These are phyloP conservation scores for Stenchaetothrips biformis DNA, from an alignment of 2,888 invertebrate species.

Conservation along the genomic window DNA sequence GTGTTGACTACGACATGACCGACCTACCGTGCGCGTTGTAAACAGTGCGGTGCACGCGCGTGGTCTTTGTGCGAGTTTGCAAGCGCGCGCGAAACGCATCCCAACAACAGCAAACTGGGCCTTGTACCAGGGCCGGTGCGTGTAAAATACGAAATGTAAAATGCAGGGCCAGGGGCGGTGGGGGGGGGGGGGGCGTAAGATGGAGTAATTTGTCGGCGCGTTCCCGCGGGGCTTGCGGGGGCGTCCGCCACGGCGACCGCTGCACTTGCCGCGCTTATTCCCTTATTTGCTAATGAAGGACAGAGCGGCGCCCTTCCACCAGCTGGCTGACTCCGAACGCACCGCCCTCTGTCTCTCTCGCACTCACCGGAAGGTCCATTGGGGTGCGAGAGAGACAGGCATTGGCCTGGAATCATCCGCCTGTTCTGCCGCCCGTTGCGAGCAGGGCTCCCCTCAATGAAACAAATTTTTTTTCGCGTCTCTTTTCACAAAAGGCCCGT, in stretches of 20 bases:
- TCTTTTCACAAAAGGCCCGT: conserved; percentile 18
- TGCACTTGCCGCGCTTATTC: not conserved
- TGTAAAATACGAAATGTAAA: conserved; percentile 20
- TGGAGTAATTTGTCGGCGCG: not conserved
- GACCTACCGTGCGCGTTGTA: no score
- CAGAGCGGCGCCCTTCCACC: not conserved
- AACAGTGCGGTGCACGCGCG: no score
- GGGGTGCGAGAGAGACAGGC: no score
- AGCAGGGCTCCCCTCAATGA: conserved; percentile 2
- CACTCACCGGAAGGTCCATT: no score
- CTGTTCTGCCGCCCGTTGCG: no score
- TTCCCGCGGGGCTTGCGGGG: not conserved
- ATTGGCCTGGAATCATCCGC: no score
- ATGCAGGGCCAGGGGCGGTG: not conserved
- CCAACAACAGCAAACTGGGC: no score
- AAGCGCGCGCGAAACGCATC: no score
- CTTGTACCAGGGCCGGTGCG: not conserved
- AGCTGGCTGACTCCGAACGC: not conserved
- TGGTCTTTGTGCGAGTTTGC: no score
- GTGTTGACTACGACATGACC: no score
- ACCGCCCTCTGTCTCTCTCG: not conserved
- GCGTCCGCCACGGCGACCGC: not conserved
- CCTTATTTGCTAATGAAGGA: conserved; percentile 23
- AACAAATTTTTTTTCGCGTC: not conserved
- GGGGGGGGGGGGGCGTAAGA: not conserved